Evolutionary conservation across 2,113 vertebrate genomes (phyloP).

Genomic region (Pomatorhinus ruficollis): DNA sequence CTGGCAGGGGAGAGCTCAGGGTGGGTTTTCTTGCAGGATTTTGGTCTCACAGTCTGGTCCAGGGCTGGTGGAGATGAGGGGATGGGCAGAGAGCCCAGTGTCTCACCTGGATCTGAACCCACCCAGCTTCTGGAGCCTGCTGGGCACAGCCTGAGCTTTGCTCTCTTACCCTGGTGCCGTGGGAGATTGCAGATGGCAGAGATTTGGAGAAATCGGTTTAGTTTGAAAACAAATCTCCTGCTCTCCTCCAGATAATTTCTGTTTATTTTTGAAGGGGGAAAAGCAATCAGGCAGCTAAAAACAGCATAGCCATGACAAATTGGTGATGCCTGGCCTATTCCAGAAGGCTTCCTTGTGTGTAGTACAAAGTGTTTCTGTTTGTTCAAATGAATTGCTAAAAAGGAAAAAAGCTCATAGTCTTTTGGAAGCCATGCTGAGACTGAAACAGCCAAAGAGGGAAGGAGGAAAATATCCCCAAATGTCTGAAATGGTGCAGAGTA

Average conservation of each 20-base stretch:
- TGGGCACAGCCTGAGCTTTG: rapidly evolving
- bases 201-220: not conserved
- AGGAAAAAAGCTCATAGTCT: not conserved
- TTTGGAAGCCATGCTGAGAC: not conserved
- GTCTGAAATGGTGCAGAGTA: rapidly evolving
- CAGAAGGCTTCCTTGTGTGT: not conserved
- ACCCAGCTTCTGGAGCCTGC: not conserved
- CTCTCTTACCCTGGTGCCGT: not conserved
- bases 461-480: not conserved
- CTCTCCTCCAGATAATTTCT: not conserved
- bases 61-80: not conserved
- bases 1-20: not conserved
- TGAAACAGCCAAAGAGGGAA: not conserved
- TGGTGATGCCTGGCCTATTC: not conserved
- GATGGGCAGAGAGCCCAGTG: not conserved
- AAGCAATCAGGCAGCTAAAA: not conserved
- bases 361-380: not conserved
- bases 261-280: not conserved
- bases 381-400: not conserved
- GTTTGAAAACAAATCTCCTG: not conserved
- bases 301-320: not conserved
- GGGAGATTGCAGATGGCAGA: not conserved
- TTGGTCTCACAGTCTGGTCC: not conserved
- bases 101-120: not conserved
- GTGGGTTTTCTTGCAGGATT: not conserved